Percentiles rank a stretch among this genome's conserved stretches.
These are phyloP conservation scores for Hydrophis major DNA, from an alignment of 2,797 vertebrate genomes.

Conservation along the genomic window DNA sequence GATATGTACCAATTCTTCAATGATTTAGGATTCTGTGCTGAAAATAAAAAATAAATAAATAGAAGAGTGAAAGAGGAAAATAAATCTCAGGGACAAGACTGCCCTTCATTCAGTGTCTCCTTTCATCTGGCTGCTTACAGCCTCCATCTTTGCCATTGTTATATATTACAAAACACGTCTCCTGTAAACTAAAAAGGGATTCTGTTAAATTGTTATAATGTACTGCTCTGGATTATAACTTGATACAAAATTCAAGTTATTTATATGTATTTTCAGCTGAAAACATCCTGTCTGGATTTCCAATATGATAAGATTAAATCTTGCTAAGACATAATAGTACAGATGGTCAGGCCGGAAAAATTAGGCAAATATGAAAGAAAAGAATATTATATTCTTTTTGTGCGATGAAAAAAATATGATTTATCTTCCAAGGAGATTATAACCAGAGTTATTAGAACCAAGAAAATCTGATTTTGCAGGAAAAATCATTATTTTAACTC, in stretches of 20 bases:
- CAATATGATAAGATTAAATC: slow-evolving; percentile 90
- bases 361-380: slow-evolving; percentile 90
- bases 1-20: slow-evolving; percentile 75
- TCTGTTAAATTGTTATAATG: slow-evolving; percentile 77
- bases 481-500: not conserved
- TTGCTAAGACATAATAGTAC: slow-evolving; percentile 86
- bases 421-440: slow-evolving; percentile 85
- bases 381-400: slow-evolving; percentile 80
- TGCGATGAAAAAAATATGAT: slow-evolving; percentile 84
- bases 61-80: slow-evolving; percentile 39
- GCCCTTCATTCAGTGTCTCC: slow-evolving; percentile 59
- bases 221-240: slow-evolving; percentile 81
- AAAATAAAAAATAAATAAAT: slow-evolving; percentile 62
- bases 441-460: slow-evolving; percentile 78
- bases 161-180: slow-evolving; percentile 63
- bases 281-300: slow-evolving; percentile 83
- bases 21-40: slow-evolving; percentile 66
- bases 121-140: slow-evolving; percentile 62
- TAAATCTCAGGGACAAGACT: slow-evolving; percentile 78
- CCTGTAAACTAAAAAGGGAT: slow-evolving; percentile 64
- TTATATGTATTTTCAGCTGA: slow-evolving; percentile 76
- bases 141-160: slow-evolving; percentile 62
- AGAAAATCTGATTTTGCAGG: slow-evolving; percentile 48
- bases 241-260: slow-evolving; percentile 79
- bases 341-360: slow-evolving; percentile 91